Percentiles rank a stretch among this genome's conserved stretches.
Conservation (phyloP, 1,140 invertebrate species). For the Saccostrea glomerata region DNA sequence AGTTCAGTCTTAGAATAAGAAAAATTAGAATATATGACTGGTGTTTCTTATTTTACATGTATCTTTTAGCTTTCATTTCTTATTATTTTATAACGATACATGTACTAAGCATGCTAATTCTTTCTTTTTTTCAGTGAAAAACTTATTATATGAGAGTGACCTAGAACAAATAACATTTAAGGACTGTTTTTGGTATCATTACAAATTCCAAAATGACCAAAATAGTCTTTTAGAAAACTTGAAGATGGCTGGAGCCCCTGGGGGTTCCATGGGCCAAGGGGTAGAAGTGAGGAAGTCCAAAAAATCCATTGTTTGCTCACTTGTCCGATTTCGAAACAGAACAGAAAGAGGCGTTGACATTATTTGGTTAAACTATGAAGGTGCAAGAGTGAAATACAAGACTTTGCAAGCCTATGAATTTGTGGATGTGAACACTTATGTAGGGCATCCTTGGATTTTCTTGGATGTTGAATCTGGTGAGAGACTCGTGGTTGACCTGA, state of each 20-base stretch:
- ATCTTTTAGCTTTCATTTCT: too few relatives aligned
- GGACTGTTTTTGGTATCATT: background rate
- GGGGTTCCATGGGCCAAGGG: background rate
- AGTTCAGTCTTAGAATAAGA: too few relatives aligned
- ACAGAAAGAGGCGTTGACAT: constrained; percentile 84
- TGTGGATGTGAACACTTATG: constrained; percentile 86
- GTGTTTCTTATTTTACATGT: too few relatives aligned
- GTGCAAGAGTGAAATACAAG: constrained; percentile 82
- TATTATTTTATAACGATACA: too few relatives aligned
- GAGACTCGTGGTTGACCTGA: constrained; percentile 74
- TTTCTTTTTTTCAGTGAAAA: too few relatives aligned
- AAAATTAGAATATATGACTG: too few relatives aligned
- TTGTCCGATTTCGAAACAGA: constrained; percentile 85
- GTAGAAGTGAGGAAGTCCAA: constrained; percentile 45
- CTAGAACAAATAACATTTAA: too few relatives aligned
- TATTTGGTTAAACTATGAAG: constrained; percentile 88
- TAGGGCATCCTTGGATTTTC: constrained; percentile 87
- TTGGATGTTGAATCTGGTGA: constrained; percentile 83
- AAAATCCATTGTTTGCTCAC: constrained; percentile 75
- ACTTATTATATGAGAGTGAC: too few relatives aligned
- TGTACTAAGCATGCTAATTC: too few relatives aligned
- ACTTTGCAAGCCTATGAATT: constrained; percentile 80
- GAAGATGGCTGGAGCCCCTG: background rate
- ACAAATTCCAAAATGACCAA: background rate
- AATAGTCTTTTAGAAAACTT: background rate